Percentiles rank a stretch among this genome's conserved stretches.
These are phyloP conservation scores for Amblyornis subalaris DNA, from an alignment of 2,113 vertebrate genomes.

Conservation along the genomic window DNA sequence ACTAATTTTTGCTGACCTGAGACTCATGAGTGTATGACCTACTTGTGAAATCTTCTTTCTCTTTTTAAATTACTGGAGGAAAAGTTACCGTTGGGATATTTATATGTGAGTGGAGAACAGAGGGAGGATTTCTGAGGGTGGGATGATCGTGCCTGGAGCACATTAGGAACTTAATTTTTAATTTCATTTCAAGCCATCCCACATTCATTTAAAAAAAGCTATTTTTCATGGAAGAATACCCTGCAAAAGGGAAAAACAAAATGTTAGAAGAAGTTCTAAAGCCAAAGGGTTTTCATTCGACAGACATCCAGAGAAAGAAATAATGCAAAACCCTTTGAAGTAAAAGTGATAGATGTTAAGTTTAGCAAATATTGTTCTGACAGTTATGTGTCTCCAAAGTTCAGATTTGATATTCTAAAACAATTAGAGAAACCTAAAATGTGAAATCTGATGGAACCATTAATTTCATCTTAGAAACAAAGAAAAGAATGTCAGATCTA, in stretches of 20 bases:
- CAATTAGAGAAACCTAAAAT: background rate
- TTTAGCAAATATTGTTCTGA: background rate
- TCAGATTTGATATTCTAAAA: background rate
- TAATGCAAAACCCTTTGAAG: background rate
- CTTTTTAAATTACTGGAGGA: background rate
- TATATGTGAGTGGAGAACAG: background rate
- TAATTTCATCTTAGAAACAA: background rate
- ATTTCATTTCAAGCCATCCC: background rate
- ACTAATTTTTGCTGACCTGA: background rate
- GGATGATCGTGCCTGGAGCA: background rate
- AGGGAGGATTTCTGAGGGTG: constrained; percentile 16
- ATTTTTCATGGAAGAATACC: background rate
- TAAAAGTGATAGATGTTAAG: background rate
- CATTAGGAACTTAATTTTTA: constrained; percentile 14
- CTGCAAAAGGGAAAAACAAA: background rate
- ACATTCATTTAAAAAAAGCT: background rate
- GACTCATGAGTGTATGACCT: background rate
- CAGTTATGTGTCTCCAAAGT: background rate
- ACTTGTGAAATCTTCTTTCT: background rate
- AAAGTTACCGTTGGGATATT: background rate
- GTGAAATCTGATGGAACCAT: background rate
- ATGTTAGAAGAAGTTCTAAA: background rate
- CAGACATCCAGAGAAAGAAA: background rate
- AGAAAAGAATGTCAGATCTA: background rate
- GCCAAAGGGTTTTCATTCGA: background rate